Percentiles rank a stretch among this genome's conserved stretches.
These are phyloP conservation scores for Gallirallus australis DNA, from an alignment of 2,797 vertebrate genomes.

Conservation along the genomic window DNA sequence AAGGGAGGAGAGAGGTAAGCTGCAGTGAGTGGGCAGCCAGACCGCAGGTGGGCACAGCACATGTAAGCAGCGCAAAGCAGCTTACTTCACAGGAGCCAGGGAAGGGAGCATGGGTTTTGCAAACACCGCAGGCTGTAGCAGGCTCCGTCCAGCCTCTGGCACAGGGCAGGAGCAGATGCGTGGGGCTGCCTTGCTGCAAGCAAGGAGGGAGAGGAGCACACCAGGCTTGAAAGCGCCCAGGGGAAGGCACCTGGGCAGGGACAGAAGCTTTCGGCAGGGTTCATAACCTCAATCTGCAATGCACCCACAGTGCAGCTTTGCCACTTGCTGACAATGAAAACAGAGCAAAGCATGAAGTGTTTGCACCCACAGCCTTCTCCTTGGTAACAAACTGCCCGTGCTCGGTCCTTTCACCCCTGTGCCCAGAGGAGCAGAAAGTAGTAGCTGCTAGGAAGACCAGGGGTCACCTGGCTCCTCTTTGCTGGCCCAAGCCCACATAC, in stretches of 20 bases:
- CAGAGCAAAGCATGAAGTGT: rapidly evolving
- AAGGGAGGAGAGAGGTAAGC: neutral
- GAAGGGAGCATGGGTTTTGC: neutral
- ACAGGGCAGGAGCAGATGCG: rapidly evolving
- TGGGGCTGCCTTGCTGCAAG: neutral
- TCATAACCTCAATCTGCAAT: rapidly evolving
- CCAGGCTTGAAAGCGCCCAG: neutral
- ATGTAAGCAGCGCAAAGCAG: rapidly evolving
- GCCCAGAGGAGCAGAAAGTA: neutral
- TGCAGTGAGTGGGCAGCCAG: neutral
- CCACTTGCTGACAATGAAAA: neutral
- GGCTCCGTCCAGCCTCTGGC: neutral
- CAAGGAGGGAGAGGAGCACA: neutral
- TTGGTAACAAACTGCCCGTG: neutral
- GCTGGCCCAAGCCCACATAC: rapidly evolving
- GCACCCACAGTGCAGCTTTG: neutral
- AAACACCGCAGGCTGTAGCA: neutral
- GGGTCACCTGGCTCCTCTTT: rapidly evolving
- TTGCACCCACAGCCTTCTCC: neutral
- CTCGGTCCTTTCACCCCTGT: neutral
- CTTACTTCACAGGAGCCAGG: neutral
- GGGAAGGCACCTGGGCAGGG: neutral
- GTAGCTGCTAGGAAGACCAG: neutral
- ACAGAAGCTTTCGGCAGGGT: neutral
- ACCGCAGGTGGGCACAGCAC: neutral